Conservation (phyloP, 1,140 invertebrate species). For the Ceratina australensis region DNA sequence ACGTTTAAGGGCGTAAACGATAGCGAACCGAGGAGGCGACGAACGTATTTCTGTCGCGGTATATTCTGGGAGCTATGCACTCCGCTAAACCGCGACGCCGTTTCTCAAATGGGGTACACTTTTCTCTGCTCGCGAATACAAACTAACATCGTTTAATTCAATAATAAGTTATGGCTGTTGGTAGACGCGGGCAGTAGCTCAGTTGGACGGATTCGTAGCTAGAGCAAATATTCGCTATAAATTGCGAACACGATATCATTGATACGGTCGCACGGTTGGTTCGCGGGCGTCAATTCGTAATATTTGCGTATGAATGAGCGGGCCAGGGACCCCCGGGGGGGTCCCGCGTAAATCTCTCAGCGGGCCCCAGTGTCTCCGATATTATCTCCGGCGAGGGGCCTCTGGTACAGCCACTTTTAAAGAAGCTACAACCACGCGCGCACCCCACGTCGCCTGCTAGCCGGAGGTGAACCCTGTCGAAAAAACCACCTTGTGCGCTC, state of each 20-base stretch:
- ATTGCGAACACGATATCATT: constrained; percentile 63
- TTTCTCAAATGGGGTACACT: constrained; percentile 46
- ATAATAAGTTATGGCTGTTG: no score
- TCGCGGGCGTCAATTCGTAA: constrained; percentile 61
- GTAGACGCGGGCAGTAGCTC: no score
- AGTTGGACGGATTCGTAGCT: no score
- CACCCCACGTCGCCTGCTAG: constrained; percentile 46
- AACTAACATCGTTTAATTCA: no score
- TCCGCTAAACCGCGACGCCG: constrained; percentile 20
- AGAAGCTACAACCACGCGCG: constrained; percentile 55
- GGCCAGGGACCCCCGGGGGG: constrained; percentile 50
- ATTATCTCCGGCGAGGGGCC: constrained; percentile 59
- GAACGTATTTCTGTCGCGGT: constrained; percentile 64
- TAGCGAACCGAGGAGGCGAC: constrained; percentile 37
- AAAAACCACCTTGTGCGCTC: constrained; percentile 39
- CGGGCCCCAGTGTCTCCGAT: constrained; percentile 65
- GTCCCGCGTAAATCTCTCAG: constrained; percentile 70
- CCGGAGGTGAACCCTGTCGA: constrained; percentile 34
- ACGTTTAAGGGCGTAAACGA: constrained; percentile 52
- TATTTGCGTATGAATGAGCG: constrained; percentile 73
- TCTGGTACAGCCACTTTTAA: constrained; percentile 50
- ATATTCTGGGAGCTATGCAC: constrained; percentile 66
- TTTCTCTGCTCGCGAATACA: constrained; percentile 30
- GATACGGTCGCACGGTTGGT: constrained; percentile 48
- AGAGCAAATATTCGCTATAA: constrained; percentile 18